These are phyloP conservation scores for Apostichopus californicus DNA, from an alignment of 35 echinoderm and acorn worm species.

Conservation along the genomic window DNA sequence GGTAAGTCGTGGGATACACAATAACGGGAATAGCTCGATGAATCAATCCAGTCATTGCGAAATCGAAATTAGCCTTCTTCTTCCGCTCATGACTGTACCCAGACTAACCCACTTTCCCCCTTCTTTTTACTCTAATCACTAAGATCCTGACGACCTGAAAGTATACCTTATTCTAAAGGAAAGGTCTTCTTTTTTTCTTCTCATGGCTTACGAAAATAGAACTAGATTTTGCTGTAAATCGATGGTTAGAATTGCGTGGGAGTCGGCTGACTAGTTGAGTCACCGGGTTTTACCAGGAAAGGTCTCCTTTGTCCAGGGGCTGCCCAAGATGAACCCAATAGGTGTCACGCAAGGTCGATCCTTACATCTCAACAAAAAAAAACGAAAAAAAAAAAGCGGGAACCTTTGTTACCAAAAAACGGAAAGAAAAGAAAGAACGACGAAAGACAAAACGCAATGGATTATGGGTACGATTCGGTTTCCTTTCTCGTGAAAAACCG, in stretches of 20 bases:
- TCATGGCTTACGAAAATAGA: too few species aligned
- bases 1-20: too few species aligned
- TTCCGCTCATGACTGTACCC: too few species aligned
- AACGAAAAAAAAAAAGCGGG: background rate
- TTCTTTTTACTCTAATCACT: too few species aligned
- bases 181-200: too few species aligned
- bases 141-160: too few species aligned
- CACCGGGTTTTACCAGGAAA: background rate
- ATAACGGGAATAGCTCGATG: too few species aligned
- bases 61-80: too few species aligned
- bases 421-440: background rate
- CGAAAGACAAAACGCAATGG: background rate
- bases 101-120: too few species aligned
- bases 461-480: constrained; percentile 18
- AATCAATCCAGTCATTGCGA: too few species aligned
- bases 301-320: constrained; percentile 14
- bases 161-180: too few species aligned
- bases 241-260: background rate
- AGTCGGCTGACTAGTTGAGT: background rate
- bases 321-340: background rate
- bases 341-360: constrained; percentile 35
- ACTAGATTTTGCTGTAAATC: too few species aligned
- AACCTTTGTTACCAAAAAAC: background rate
- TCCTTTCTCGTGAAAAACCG: constrained; percentile 25
- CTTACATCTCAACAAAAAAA: background rate